phyloP scores from a whole-genome alignment of 2,797 vertebrate genomes.

The Gephyroberyx darwinii region DNA sequence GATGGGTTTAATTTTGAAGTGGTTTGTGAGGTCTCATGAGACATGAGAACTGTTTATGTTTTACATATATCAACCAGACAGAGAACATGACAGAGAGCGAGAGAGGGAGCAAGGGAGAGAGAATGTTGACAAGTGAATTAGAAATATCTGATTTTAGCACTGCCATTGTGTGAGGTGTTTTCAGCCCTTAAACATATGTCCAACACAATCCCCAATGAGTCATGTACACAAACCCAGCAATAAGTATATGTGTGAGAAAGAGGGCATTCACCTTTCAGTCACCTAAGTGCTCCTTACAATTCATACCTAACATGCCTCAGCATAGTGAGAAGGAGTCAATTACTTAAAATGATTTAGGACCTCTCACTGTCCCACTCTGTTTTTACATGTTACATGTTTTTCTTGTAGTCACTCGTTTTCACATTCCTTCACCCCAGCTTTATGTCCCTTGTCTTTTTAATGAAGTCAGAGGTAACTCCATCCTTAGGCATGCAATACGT shows the following conservation, averaged over 20 bases:
- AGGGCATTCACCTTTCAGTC: slow-evolving; percentile 1
- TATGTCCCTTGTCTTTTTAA: slow-evolving; percentile 33
- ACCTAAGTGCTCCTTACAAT: slow-evolving; percentile 34
- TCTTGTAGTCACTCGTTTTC: slow-evolving; percentile 1
- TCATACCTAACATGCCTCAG: slow-evolving; percentile 43
- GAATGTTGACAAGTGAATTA: slow-evolving; percentile 1
- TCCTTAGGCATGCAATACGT: slow-evolving; percentile 40
- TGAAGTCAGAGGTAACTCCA: slow-evolving; percentile 35
- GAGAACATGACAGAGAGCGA: slow-evolving; percentile 6
- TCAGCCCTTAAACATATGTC: background rate
- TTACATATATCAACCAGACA: slow-evolving; percentile 52
- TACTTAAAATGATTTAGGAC: slow-evolving; percentile 51
- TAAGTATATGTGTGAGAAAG: slow-evolving; percentile 17
- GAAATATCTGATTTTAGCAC: background rate
- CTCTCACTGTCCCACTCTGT: slow-evolving; percentile 40
- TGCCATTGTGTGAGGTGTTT: slow-evolving; percentile 1
- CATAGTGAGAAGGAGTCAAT: slow-evolving; percentile 42
- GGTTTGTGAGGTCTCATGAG: slow-evolving; percentile 48
- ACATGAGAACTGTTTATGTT: slow-evolving; percentile 53
- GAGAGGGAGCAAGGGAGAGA: background rate
- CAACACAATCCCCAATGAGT: background rate
- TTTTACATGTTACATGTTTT: slow-evolving; percentile 12
- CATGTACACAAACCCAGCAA: background rate
- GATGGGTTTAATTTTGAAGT: slow-evolving; percentile 69
- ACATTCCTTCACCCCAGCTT: slow-evolving; percentile 44